These are phyloP conservation scores for Troilus luridus DNA, from an alignment of 2,888 invertebrate species.

Conservation along the genomic window DNA sequence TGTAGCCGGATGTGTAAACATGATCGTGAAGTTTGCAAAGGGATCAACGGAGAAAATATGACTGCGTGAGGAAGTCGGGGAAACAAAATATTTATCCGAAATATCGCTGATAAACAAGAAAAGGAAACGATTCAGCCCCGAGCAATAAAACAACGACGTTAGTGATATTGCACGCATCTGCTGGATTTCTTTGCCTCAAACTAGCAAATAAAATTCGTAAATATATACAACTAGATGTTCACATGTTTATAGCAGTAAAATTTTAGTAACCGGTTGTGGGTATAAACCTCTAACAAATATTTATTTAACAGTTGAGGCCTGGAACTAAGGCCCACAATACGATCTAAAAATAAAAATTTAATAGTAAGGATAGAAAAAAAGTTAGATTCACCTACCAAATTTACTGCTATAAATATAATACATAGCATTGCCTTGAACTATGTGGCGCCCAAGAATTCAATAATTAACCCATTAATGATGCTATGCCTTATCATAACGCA, in stretches of 20 bases:
- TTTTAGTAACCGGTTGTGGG: not conserved
- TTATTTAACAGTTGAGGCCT: too few species aligned
- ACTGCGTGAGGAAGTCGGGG: not conserved
- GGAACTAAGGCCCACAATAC: too few species aligned
- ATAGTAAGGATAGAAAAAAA: too few species aligned
- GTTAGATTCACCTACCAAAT: too few species aligned
- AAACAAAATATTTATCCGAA: slow-evolving; percentile 9
- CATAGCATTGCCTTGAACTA: too few species aligned
- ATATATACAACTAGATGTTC: not conserved
- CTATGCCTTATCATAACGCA: too few species aligned
- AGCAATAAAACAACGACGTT: not conserved
- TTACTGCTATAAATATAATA: too few species aligned
- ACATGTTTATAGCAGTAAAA: not conserved
- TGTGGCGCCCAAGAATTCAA: too few species aligned
- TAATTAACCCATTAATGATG: too few species aligned
- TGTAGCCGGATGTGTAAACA: not conserved
- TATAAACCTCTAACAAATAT: too few species aligned
- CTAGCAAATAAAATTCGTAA: not conserved
- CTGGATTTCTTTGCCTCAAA: not conserved
- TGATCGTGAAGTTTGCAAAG: not conserved
- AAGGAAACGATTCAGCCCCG: not conserved
- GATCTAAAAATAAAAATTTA: too few species aligned
- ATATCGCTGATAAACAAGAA: not conserved
- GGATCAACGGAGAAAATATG: slow-evolving; percentile 14
- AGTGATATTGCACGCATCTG: not conserved